These are phyloP conservation scores for Rhinopomastus cyanomelas DNA, from an alignment of 2,113 vertebrate species.

Conservation along the genomic window DNA sequence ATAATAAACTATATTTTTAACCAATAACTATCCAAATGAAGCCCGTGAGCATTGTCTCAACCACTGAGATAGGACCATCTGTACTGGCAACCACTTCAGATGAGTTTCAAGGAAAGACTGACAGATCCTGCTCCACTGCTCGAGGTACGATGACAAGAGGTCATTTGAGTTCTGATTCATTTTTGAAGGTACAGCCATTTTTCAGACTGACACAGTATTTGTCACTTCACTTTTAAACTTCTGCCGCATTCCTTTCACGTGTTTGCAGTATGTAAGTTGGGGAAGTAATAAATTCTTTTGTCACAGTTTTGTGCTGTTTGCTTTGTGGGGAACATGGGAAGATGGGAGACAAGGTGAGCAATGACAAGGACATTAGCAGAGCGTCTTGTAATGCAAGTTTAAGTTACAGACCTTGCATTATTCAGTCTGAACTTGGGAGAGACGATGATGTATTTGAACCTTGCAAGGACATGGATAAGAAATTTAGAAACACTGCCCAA, in stretches of 20 bases:
- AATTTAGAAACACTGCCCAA: neutral
- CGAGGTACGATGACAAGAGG: neutral
- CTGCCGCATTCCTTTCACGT: neutral
- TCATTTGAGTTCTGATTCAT: neutral
- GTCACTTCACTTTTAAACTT: neutral
- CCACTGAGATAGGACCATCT: neutral
- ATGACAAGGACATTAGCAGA: neutral
- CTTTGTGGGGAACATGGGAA: neutral
- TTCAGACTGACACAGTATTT: neutral
- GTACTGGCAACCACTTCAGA: neutral
- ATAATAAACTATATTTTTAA: neutral
- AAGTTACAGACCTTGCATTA: neutral
- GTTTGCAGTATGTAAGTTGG: neutral
- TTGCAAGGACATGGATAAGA: neutral
- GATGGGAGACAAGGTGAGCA: neutral
- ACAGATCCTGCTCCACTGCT: neutral
- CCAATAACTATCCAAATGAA: neutral
- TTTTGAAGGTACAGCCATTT: neutral
- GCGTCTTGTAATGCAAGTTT: neutral
- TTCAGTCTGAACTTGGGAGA: neutral
- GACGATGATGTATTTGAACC: neutral
- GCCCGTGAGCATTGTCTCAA: neutral
- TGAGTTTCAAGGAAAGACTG: neutral
- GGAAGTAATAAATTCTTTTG: neutral
- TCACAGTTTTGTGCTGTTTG: neutral